phyloP scores from a whole-genome alignment of 2,113 vertebrate genomes.

The Perca schrenkii region DNA sequence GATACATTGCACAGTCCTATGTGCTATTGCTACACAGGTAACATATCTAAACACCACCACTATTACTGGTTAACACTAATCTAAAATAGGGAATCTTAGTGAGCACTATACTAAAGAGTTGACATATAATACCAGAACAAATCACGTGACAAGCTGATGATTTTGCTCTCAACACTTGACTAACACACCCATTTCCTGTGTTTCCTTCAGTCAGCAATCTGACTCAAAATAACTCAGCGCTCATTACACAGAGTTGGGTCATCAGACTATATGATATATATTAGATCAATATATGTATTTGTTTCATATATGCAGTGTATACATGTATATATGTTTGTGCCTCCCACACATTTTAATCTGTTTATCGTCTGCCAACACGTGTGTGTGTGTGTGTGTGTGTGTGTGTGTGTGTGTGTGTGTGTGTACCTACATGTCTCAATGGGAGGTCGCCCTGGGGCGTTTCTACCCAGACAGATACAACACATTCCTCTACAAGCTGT shows the following conservation, averaged over 20 bases:
- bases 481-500: conserved; percentile 46
- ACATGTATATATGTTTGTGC: not conserved
- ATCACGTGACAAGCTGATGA: not conserved
- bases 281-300: not conserved
- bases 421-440: conserved; percentile 5
- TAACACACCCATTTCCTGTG: conserved; percentile 31
- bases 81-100: no score
- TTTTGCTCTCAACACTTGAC: not conserved
- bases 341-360: conserved; percentile 57
- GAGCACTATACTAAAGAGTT: not conserved
- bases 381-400: conserved; percentile 16
- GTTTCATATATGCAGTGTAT: not conserved
- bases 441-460: conserved; percentile 57
- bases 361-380: conserved; percentile 37
- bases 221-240: conserved; percentile 33
- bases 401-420: conserved; percentile 12
- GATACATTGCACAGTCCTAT: no score
- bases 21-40: not conserved
- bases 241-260: conserved; percentile 4
- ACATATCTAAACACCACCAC: not conserved
- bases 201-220: conserved; percentile 38
- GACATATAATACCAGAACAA: not conserved
- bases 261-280: not conserved
- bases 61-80: not conserved
- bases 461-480: conserved; percentile 60